Conservation (phyloP, 2,113 vertebrate genomes). For the Callospermophilus lateralis region DNA sequence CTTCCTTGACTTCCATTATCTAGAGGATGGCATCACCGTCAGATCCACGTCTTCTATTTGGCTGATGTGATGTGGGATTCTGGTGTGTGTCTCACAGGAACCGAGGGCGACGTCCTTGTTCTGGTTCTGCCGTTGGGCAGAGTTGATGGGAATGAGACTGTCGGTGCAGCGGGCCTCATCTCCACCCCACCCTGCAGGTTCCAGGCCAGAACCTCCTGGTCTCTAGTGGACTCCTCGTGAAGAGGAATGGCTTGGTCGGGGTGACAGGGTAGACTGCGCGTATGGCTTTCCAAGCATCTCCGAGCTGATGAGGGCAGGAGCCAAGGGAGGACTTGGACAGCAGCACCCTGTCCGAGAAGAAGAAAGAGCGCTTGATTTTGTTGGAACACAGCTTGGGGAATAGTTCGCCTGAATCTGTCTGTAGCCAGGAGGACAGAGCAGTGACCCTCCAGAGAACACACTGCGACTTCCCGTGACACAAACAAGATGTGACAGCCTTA, state of each 20-base stretch:
- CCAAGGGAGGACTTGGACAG: not conserved
- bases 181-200: not conserved
- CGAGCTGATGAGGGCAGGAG: not conserved
- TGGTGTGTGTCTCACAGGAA: not conserved
- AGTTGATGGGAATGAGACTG: not conserved
- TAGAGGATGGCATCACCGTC: constrained; percentile 53
- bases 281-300: not conserved
- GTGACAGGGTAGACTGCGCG: not conserved
- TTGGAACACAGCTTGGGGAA: not conserved
- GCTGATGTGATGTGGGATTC: constrained; percentile 29
- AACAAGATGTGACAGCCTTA: no score
- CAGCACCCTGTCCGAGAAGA: not conserved
- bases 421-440: not conserved
- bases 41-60: constrained; percentile 58
- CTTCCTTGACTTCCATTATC: constrained; percentile 75
- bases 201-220: constrained; percentile 72
- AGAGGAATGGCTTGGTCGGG: not conserved
- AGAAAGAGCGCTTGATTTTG: not conserved
- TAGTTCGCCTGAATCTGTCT: not conserved
- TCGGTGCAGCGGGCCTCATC: constrained; percentile 10
- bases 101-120: not conserved
- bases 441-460: not conserved
- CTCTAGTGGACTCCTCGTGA: constrained; percentile 52
- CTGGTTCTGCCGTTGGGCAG: constrained; percentile 64
- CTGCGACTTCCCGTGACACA: not conserved